These are phyloP conservation scores for Drosophila phalerata DNA, from an alignment of 2,888 invertebrate species.

Conservation along the genomic window DNA sequence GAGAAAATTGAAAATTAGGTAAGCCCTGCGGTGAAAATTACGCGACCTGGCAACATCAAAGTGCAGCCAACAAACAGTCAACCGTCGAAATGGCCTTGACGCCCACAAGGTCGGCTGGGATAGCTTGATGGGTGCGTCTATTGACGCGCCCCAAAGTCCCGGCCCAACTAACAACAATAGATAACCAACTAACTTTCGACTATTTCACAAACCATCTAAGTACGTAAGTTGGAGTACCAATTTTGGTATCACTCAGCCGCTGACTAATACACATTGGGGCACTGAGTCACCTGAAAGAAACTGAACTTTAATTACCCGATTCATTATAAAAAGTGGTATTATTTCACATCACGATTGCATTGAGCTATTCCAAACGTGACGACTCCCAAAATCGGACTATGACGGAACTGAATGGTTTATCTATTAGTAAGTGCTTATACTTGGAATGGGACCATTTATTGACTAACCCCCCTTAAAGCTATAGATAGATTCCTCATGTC, in stretches of 20 bases:
- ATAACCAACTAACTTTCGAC: not conserved
- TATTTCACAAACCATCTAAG: not conserved
- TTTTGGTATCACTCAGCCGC: slow-evolving; percentile 18
- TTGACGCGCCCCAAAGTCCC: slow-evolving; percentile 40
- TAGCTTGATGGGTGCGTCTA: slow-evolving; percentile 40
- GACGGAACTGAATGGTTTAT: slow-evolving; percentile 22
- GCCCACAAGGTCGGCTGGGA: slow-evolving; percentile 53
- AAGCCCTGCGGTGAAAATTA: slow-evolving; percentile 61
- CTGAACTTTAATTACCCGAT: slow-evolving; percentile 35
- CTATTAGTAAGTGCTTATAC: slow-evolving; percentile 14
- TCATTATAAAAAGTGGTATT: slow-evolving; percentile 7
- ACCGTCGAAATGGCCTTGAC: slow-evolving; percentile 20
- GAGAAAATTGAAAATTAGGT: slow-evolving; percentile 63
- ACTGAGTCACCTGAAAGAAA: slow-evolving; percentile 38
- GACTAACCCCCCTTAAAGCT: not conserved
- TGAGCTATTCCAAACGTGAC: slow-evolving; percentile 16
- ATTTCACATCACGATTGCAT: slow-evolving; percentile 8
- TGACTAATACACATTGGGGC: slow-evolving; percentile 42
- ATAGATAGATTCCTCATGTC: slow-evolving; percentile 1
- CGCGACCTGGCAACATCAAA: slow-evolving; percentile 64
- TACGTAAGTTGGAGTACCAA: not conserved
- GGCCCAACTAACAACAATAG: not conserved
- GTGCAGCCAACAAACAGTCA: slow-evolving; percentile 44
- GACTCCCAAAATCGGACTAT: slow-evolving; percentile 9
- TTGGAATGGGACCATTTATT: slow-evolving; percentile 6